Base-by-base conservation (phyloP, 2,888 invertebrate species). In the Cinara cedri region DNA sequence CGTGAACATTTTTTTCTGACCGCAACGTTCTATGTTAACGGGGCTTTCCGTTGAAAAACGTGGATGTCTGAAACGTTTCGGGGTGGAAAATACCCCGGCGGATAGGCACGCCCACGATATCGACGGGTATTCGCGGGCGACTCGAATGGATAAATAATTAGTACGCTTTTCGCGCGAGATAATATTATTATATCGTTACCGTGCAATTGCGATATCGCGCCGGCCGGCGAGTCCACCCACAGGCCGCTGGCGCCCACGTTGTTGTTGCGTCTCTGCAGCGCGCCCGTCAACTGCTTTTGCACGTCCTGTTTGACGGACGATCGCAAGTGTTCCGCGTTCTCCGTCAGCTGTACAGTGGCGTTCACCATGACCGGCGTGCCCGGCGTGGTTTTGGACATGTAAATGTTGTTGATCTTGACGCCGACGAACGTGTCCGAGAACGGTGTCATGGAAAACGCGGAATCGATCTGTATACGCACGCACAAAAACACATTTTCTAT, bases 391-490 rank as follows among this genome's bases (percentile, higher is more conserved):
- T 81, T 74, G 24, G 82, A 78, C 42, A 90, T 88, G 84, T 93
- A 93, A 11, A 96, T 90, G 16, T 90, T 90, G 85, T 95, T 95
- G 1, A 96, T 91, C 75, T 90, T 89, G 0, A 93, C 91, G 60
- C 92, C 91, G 85, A 96, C 90, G 85, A 94, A 96, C 83, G 93
- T 93, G 84, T 94, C 93, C 0, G 94, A 93, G 84, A 95, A 93
- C 0, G 94, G 94, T 0, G 96, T 96, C 93, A 95, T 94, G 0
- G 94, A 93, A 90, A 96, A 93, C 0, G 95, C 93, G 0, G 95
- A 95, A 86, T 95, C 94, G 84, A 96, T 90, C 95, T 96, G 85
- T 19, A 1, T 19, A 19, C 34, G 6, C 34, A 34, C 3, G 6
- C 34, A 34, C 34, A 34, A 6, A n/a, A n/a, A n/a, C n/a, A n/a